Evolutionary conservation across 2,888 invertebrate genomes (phyloP), one percentile per base, ranked within the genome.

Genomic region (Callinectes sapidus): DNA sequence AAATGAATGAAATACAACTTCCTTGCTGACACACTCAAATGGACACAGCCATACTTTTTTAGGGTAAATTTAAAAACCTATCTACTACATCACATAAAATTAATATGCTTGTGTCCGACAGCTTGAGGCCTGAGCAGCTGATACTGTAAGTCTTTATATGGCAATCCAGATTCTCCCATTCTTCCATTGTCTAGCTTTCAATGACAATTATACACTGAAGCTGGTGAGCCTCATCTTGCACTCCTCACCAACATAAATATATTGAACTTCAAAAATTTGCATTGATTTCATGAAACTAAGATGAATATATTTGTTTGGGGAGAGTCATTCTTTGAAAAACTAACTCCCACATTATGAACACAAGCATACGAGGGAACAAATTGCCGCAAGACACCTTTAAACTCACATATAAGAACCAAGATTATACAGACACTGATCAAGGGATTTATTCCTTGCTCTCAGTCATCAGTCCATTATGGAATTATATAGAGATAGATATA

Each of bases 61-160:
- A 61, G 28, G n/a, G 71, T 71, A 23, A n/a, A 28, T 71, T 71
- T 81, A 2, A 81, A 81, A 81, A 10, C 71, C 28, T 71, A 71
- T 81, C 81, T 13, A 81, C 81, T 13, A 81, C 18, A 81, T 81
- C 35, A 81, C 81, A 81, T 81, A 35, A 35, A 35, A 35, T 81
- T 2, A 81, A 81, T 81, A 81, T 81, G 81, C 81, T 81, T 81
- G 81, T 81, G 81, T 81, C 81, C 81, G n/a, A n/a, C n/a, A 18
- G 16, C 5, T 32, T 14, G 35, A 35, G 35, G 81, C 14, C 16
- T 16, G 71, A 71, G 13, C 28, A 71, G 23, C 23, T 71, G 1
- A 28, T 71, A 13, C 28, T 10, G 28, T 71, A 10, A 10, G 28
- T 28, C 71, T 71, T 71, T n/a, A 71, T n/a, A 71, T 28, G 28